These are phyloP conservation scores for Hipposideros armiger DNA, from an alignment of 2,113 vertebrate species.

Conservation along the genomic window DNA sequence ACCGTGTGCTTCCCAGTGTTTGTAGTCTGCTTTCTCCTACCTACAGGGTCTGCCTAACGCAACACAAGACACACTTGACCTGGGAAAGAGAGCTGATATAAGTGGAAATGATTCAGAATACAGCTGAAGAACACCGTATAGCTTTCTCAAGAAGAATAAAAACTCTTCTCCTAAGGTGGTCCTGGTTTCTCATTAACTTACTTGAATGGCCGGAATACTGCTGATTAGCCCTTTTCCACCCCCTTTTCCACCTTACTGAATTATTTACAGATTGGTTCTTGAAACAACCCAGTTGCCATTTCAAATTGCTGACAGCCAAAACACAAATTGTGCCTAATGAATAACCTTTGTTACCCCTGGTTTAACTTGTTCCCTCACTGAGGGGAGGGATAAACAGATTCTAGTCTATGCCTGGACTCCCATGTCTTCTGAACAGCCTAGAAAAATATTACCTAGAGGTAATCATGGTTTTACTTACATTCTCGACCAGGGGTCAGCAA, in stretches of 20 bases:
- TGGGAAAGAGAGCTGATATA: neutral
- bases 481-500: neutral
- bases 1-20: neutral
- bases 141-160: constrained; percentile 13
- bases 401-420: neutral
- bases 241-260: neutral
- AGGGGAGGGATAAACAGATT: neutral
- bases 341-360: constrained; percentile 40
- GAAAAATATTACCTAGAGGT: constrained; percentile 16
- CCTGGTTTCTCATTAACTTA: constrained; percentile 68
- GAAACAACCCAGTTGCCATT: constrained; percentile 22
- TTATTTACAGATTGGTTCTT: constrained; percentile 66
- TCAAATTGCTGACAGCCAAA: constrained; percentile 18
- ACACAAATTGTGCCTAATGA: constrained; percentile 28
- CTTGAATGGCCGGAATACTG: constrained; percentile 24
- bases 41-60: neutral
- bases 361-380: constrained; percentile 29
- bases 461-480: neutral
- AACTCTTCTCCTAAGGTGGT: neutral
- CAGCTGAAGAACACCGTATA: constrained; percentile 7
- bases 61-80: neutral
- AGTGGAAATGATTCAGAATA: constrained; percentile 48
- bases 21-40: neutral
- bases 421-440: constrained; percentile 12
- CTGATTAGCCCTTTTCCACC: constrained; percentile 39